Base-by-base conservation (phyloP, 2,888 invertebrate species). In the Machimus rusticus region DNA sequence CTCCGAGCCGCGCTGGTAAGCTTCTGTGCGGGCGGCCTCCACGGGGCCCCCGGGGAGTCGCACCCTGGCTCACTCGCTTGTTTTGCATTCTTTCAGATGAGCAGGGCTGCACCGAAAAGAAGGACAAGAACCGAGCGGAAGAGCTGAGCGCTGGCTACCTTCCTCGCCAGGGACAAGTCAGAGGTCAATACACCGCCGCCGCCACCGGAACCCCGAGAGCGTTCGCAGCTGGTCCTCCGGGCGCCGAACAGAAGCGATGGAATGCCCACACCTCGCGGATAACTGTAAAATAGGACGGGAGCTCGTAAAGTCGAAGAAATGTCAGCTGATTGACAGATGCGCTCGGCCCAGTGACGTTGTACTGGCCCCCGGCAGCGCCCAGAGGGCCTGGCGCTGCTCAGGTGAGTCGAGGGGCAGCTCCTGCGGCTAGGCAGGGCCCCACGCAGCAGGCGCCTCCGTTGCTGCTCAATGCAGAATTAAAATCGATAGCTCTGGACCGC, bases 221-320 rank as follows among this genome's bases (percentile, higher is more conserved):
- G 66, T 66, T 19, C 66, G 66, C 28, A 66, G 66, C 23, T 19
- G 23, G 28, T 9, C 34, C 19, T 19, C 34, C 39, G 76, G 34
- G 23, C n/a, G 14, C 34, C 16, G n/a, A 76, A 3, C 16, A 14
- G 14, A 0, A 16, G 76, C 37, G 92, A 95, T 95, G 95, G 95
- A 95, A 94, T 95, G 95, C 93, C 94, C 95, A 91, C 95, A 95
- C 94, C 94, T 95, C 91, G 93, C 93, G 93, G 94, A 94, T 93
- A 94, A 95, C 93, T 94, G 95, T 92, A 94, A 94, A 92, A 93
- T 94, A 92, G 93, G 93, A 90, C 92, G 92, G 91, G 93, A 93
- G 92, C 87, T 90, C 86, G 92, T 93, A 91, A 93, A 93, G 91
- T 93, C 90, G 88, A 90, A 93, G 91, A 93, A 93, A 91, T 92